These are phyloP conservation scores for Trissolcus japonicus DNA, from an alignment of 2,888 invertebrate species.

Conservation along the genomic window DNA sequence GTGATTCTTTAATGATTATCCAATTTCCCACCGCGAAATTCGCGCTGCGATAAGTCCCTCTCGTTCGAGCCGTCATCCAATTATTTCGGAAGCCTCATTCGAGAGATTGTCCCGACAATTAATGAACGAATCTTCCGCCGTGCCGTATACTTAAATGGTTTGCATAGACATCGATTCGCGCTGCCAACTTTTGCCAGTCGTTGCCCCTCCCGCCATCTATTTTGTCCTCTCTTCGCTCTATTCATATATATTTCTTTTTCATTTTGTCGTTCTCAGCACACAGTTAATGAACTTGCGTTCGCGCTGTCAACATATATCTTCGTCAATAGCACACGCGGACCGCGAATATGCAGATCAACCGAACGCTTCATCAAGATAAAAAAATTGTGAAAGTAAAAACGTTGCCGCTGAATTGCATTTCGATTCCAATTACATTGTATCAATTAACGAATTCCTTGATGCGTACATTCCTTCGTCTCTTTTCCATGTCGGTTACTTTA, in stretches of 20 bases:
- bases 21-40: constrained; percentile 59
- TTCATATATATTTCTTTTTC: not conserved
- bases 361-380: constrained; percentile 19
- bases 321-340: constrained; percentile 26
- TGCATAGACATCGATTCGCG: constrained; percentile 43
- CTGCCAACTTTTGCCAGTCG: constrained; percentile 47
- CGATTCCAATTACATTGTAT: constrained; percentile 47
- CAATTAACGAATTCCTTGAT: constrained; percentile 31
- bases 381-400: constrained; percentile 16
- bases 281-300: constrained; percentile 46
- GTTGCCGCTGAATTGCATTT: constrained; percentile 40
- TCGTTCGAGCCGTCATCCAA: constrained; percentile 65
- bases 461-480: not conserved
- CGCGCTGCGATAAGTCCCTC: constrained; percentile 58
- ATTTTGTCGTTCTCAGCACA: constrained; percentile 10
- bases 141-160: constrained; percentile 42
- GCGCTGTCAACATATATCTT: constrained; percentile 36
- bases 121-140: constrained; percentile 59
- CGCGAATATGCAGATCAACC: constrained; percentile 42
- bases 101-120: constrained; percentile 68
- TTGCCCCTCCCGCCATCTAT: constrained; percentile 11
- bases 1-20: constrained; percentile 61
- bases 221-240: constrained; percentile 5
- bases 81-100: constrained; percentile 67
- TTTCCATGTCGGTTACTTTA: constrained; percentile 6